A percentile compares a stretch with the other conserved stretches of the same genome.
Evolutionary conservation across 1,140 invertebrate genomes (phyloP).

Genomic region (Pollicipes pollicipes): DNA sequence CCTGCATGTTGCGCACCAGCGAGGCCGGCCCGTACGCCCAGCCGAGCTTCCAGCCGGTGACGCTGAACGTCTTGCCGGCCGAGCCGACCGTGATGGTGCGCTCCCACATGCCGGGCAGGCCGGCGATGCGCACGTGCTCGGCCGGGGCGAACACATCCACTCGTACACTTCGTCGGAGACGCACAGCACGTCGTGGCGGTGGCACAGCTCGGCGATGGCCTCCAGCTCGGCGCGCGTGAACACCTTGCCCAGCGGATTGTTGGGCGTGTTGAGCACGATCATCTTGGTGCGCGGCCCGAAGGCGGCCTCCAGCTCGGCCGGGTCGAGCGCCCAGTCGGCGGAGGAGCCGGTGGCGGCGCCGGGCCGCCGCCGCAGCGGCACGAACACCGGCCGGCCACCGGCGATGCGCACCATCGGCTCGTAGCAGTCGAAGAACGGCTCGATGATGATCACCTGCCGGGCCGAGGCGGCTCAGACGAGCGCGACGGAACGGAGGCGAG

Average conservation of each 20-base stretch:
- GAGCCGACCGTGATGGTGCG: conserved; percentile 92
- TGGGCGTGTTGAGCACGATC: conserved; percentile 88
- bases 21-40: conserved; percentile 81
- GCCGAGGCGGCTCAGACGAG: not conserved
- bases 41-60: conserved; percentile 94
- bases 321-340: conserved; percentile 76
- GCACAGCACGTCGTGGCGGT: conserved; percentile 79
- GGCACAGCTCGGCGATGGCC: conserved; percentile 67
- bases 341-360: conserved; percentile 29
- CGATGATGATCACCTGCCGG: conserved; percentile 83
- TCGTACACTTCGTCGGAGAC: conserved; percentile 97
- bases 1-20: conserved; percentile 59
- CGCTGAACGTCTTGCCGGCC: conserved; percentile 92
- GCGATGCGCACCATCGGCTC: conserved; percentile 79
- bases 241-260: conserved; percentile 90
- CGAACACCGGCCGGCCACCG: conserved; percentile 69
- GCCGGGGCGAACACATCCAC: conserved; percentile 45
- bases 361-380: conserved; percentile 63
- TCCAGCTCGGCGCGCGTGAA: conserved; percentile 40
- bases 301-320: conserved; percentile 54
- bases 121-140: conserved; percentile 28
- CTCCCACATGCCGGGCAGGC: conserved; percentile 92
- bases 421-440: conserved; percentile 97
- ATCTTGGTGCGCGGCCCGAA: conserved; percentile 86
- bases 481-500: not conserved